Evolutionary conservation across 2,797 vertebrate species (phyloP).

Genomic region (Centropyge bicolor): DNA sequence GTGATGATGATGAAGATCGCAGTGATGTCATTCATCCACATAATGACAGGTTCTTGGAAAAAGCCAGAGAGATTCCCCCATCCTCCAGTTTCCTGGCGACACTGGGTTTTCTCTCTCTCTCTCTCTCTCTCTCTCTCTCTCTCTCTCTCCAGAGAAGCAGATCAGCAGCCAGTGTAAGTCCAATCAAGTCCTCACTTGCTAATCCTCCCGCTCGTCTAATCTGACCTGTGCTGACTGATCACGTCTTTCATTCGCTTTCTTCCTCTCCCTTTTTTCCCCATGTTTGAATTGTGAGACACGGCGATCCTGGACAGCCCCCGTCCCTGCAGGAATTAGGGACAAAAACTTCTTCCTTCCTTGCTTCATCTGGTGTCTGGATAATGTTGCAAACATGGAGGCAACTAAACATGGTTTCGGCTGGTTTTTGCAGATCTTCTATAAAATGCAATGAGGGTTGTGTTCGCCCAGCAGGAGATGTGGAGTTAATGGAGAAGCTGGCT

Average conservation of each 20-base stretch:
- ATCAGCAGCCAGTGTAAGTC: constrained; percentile 60
- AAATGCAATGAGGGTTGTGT: constrained; percentile 1
- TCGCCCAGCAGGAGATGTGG: constrained; percentile 58
- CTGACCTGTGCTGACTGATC: constrained; percentile 75
- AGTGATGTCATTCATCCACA: constrained; percentile 64
- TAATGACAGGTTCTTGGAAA: constrained; percentile 66
- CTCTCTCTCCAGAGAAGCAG: constrained; percentile 41
- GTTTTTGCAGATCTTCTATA: neutral
- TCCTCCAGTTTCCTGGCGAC: constrained; percentile 69
- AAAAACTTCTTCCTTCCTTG: neutral
- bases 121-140: neutral
- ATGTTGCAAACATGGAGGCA: neutral
- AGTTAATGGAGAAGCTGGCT: constrained; percentile 69
- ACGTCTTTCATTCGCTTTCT: constrained; percentile 40
- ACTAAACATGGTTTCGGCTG: neutral
- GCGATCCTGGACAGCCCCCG: constrained; percentile 16
- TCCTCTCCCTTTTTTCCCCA: constrained; percentile 19
- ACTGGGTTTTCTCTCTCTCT: constrained; percentile 26
- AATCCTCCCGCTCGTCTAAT: constrained; percentile 76
- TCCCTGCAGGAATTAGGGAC: constrained; percentile 20
- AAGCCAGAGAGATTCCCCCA: constrained; percentile 41
- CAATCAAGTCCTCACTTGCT: constrained; percentile 79
- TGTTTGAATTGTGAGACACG: constrained; percentile 13
- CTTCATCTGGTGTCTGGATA: constrained; percentile 7
- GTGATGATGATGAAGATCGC: constrained; percentile 25